Evolutionary conservation across 2,888 invertebrate genomes (phyloP).

Genomic region (Apamea crenata): DNA sequence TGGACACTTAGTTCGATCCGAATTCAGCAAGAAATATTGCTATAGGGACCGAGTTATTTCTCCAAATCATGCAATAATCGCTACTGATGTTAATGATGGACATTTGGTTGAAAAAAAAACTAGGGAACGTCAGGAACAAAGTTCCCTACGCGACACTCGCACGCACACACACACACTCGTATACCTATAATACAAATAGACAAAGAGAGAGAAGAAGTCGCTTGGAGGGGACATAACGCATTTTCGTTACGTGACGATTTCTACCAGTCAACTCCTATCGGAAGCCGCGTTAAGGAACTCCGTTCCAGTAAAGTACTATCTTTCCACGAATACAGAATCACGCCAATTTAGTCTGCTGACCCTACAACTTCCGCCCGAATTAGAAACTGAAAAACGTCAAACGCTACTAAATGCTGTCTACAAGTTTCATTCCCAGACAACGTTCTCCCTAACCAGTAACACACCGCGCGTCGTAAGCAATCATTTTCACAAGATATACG

Average conservation of each 20-base stretch:
- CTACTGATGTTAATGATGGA: neutral
- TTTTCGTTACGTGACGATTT: neutral
- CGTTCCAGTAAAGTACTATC: neutral
- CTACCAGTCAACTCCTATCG: neutral
- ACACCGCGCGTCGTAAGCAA: slow-evolving; percentile 44
- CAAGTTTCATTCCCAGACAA: slow-evolving; percentile 28
- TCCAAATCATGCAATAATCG: neutral
- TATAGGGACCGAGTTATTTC: neutral
- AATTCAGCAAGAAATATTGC: neutral
- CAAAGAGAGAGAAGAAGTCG: neutral
- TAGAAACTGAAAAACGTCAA: neutral
- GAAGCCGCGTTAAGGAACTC: neutral
- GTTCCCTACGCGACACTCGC: neutral
- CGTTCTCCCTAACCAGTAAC: slow-evolving; percentile 24
- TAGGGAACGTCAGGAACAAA: too few species aligned
- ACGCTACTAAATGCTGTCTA: neutral
- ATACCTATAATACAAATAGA: neutral
- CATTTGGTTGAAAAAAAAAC: neutral
- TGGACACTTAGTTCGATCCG: neutral
- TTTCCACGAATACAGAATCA: neutral
- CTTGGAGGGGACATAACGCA: neutral
- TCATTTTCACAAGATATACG: slow-evolving; percentile 68
- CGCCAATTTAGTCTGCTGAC: neutral
- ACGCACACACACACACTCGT: neutral
- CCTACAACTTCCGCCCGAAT: neutral